phyloP scores from a whole-genome alignment of 2,888 invertebrate genomes.

The Bellardia bayeri region DNA sequence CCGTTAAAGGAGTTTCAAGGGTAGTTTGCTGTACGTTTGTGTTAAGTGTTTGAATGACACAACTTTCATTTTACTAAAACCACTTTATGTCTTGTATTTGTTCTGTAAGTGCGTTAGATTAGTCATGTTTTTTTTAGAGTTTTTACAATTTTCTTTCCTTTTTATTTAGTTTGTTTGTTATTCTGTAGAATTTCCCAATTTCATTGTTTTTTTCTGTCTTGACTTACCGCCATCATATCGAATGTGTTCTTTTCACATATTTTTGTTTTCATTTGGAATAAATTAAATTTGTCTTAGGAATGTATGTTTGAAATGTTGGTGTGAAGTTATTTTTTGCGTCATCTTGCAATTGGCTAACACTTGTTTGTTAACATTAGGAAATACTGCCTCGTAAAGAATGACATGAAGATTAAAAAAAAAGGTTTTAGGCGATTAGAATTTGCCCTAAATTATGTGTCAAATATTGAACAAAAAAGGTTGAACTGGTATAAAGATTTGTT shows the following conservation, averaged over 20 bases:
- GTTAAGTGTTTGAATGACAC: constrained; percentile 29
- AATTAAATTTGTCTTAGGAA: constrained; percentile 20
- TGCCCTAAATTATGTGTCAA: neutral
- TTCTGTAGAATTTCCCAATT: constrained; percentile 17
- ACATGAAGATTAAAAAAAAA: neutral
- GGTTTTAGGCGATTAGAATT: neutral
- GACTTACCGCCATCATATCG: constrained; percentile 37
- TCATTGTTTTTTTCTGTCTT: constrained; percentile 31
- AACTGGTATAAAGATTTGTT: no score
- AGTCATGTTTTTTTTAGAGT: constrained; percentile 43
- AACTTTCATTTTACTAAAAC: constrained; percentile 62
- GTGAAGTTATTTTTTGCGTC: constrained; percentile 36
- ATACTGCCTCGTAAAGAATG: constrained; percentile 5
- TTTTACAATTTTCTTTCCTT: constrained; percentile 25
- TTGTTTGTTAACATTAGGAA: constrained; percentile 52
- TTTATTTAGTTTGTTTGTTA: neutral
- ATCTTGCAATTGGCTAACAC: constrained; percentile 57
- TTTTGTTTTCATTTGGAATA: constrained; percentile 6
- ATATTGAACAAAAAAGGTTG: no score
- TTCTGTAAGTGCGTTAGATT: constrained; percentile 54
- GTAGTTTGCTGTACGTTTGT: neutral
- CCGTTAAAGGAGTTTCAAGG: neutral
- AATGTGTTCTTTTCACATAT: constrained; percentile 40
- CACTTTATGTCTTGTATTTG: constrained; percentile 62
- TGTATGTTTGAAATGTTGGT: neutral